Base-by-base conservation (phyloP, 2,797 vertebrate species). In the Brachymystax lenok region DNA sequence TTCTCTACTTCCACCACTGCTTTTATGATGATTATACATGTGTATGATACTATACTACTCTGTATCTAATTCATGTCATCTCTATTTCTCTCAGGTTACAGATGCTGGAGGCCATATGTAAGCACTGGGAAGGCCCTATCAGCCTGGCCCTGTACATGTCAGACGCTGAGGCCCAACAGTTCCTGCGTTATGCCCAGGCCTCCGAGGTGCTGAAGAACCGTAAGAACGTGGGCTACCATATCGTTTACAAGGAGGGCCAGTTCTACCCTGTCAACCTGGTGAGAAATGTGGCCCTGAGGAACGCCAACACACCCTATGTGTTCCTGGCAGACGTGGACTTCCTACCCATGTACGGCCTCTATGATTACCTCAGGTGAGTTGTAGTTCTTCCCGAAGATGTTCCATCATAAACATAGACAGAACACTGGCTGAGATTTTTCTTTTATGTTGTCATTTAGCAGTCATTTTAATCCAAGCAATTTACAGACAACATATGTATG, bases 71-170 rank as follows among this genome's bases (percentile, higher is more conserved):
- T 7, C 19, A 69, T 56, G 16, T 73, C 3, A 12, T 61, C 17
- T 40, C 54, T 35, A 16, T 68, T 16, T 68, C 30, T 19, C 71
- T 40, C 86, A 98, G 97, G 91, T 88, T 99, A 30, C 98, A 98
- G 95, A 97, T 99, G 97, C 80, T 99, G 92, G 98, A 99, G 88
- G 95, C 96, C 80, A 96, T 99, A 89, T 98, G 98, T 86, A 96
- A 94, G 71, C 97, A 99, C 94, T 99, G 98, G 98, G 95, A 95
- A 0, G 97, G 98, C 21, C 97, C 97, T 86, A 97, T 99, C 93
- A 99, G 97, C 91, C 91, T 99, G 94, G 98, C 97, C 0, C 92
- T 99, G 76, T 99, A 99, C 92, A 95, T 99, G 96, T 98, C 97
- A 0, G 98, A 99, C 0, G 96, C 97, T 0, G 98, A 99, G 88